Conservation (phyloP, 1,140 invertebrate species). For the Hormaphis cornu region DNA sequence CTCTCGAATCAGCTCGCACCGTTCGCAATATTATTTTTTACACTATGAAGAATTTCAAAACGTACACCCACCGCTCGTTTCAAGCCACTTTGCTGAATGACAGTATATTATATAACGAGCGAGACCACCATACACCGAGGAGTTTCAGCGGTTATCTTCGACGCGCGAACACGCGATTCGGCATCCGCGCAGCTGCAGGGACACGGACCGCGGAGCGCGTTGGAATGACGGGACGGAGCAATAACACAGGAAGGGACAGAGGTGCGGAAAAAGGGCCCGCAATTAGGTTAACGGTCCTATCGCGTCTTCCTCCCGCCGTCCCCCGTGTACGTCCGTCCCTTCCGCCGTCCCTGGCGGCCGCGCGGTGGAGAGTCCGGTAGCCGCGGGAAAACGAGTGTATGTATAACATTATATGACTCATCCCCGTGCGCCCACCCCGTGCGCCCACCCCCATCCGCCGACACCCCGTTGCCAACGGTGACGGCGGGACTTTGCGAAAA, state of each 20-base stretch:
- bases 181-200: neutral
- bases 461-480: slow-evolving; percentile 13
- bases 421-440: neutral
- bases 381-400: slow-evolving; percentile 12
- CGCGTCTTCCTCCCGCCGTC: neutral
- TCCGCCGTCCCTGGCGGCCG: neutral
- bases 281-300: slow-evolving; percentile 32
- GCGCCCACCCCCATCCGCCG: neutral
- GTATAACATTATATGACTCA: slow-evolving; percentile 7
- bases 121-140: too few relatives aligned
- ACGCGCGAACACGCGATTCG: neutral
- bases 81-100: too few relatives aligned
- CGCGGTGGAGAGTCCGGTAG: slow-evolving; percentile 4
- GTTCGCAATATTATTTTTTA: too few relatives aligned
- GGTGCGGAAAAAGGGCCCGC: slow-evolving; percentile 12
- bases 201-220: too few relatives aligned
- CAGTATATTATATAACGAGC: too few relatives aligned
- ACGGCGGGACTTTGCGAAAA: slow-evolving; percentile 10
- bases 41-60: too few relatives aligned
- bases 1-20: too few relatives aligned
- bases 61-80: too few relatives aligned
- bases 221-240: neutral
- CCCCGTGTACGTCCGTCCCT: too few relatives aligned
- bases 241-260: neutral
- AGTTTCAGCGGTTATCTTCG: neutral